phyloP scores from a whole-genome alignment of 2,888 invertebrate genomes.

The Epirrhoe tristata region DNA sequence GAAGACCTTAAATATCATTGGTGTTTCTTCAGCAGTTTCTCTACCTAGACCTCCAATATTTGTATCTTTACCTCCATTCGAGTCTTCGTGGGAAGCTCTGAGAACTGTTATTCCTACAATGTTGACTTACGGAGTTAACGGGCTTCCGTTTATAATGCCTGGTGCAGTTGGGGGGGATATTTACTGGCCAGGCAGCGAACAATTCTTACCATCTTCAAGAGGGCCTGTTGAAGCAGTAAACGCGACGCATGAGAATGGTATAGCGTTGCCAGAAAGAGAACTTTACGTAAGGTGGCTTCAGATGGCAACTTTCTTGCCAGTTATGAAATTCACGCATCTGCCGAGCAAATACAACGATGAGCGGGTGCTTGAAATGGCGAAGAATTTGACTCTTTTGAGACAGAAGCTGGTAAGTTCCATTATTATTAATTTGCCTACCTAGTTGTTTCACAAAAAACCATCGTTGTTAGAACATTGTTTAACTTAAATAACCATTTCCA shows the following conservation, averaged over 20 bases:
- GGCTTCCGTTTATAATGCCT: constrained; percentile 96
- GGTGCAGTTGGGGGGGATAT: constrained; percentile 97
- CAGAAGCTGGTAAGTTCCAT: constrained; percentile 74
- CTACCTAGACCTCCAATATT: constrained; percentile 94
- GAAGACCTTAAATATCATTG: constrained; percentile 88
- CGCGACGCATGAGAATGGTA: constrained; percentile 72
- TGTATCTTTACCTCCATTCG: constrained; percentile 93
- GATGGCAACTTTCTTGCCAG: constrained; percentile 95
- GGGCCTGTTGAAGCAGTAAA: constrained; percentile 68
- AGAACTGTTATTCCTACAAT: constrained; percentile 94
- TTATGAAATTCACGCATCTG: constrained; percentile 95
- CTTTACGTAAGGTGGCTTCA: constrained; percentile 96
- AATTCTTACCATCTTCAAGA: constrained; percentile 82
- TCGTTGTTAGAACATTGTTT: too few relatives aligned
- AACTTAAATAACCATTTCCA: background rate
- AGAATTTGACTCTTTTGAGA: constrained; percentile 89
- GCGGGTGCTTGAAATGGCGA: constrained; percentile 90
- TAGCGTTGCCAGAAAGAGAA: constrained; percentile 90
- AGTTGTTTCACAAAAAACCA: background rate
- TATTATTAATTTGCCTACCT: background rate
- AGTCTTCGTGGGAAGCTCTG: constrained; percentile 95
- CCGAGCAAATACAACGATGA: constrained; percentile 95
- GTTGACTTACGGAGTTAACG: constrained; percentile 94
- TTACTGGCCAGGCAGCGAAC: constrained; percentile 86
- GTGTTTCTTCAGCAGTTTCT: constrained; percentile 93